Percentiles rank a stretch among this genome's conserved stretches.
Conservation (phyloP, 2,888 invertebrate genomes). For the Urechis unicinctus region DNA sequence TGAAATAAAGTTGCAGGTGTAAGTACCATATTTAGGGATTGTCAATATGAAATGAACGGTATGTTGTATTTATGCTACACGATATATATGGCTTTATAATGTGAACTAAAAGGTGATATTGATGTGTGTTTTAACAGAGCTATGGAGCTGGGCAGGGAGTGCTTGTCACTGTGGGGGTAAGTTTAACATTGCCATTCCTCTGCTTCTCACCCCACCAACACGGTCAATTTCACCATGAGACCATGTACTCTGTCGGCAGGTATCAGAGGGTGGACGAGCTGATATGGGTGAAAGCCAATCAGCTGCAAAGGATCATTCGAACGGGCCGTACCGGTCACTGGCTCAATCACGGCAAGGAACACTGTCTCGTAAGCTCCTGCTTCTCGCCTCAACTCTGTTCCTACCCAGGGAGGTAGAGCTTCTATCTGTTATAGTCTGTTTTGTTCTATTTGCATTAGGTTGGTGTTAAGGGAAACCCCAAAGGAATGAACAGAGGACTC, state of each 20-base stretch:
- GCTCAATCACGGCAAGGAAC: conserved; percentile 98
- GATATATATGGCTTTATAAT: no score
- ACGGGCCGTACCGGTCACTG: conserved; percentile 97
- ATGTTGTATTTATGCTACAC: no score
- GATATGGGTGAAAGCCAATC: conserved; percentile 99
- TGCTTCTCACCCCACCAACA: no score
- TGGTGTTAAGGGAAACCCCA: conserved; percentile 92
- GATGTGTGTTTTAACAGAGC: conserved; percentile 59
- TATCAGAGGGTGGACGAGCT: conserved; percentile 94
- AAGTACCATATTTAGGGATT: no score
- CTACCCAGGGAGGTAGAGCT: background rate
- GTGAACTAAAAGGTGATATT: no score
- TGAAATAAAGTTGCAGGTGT: no score
- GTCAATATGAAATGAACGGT: no score
- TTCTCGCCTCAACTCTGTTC: background rate
- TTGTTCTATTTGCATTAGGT: conserved; percentile 54
- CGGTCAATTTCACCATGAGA: no score
- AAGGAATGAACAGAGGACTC: conserved; percentile 77
- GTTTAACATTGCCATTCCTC: no score
- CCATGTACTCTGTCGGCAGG: conserved; percentile 15
- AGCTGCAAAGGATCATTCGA: conserved; percentile 89
- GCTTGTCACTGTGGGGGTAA: conserved; percentile 78
- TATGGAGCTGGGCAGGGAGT: conserved; percentile 93
- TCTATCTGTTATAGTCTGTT: background rate
- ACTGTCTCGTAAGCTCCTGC: conserved; percentile 66